Percentiles rank a stretch among this genome's conserved stretches.
These are phyloP conservation scores for Palythoa caribaeorum DNA, from an alignment of 92 coral and sea anemone genomes.

Conservation along the genomic window DNA sequence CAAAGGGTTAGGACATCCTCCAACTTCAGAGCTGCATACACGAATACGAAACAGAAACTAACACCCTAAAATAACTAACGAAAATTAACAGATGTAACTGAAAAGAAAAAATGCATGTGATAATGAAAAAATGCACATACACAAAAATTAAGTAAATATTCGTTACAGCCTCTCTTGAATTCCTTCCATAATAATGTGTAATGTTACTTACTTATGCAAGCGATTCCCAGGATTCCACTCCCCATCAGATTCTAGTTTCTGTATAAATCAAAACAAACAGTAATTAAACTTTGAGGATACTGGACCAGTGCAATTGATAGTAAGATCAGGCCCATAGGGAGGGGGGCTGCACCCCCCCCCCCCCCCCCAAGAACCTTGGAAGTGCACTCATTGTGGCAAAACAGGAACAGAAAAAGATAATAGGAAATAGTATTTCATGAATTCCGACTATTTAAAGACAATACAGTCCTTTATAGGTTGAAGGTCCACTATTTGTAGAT, in stretches of 20 bases:
- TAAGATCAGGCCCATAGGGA: neutral
- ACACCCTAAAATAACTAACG: neutral
- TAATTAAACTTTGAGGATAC: neutral
- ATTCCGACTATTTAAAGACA: too few species aligned
- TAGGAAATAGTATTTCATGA: too few species aligned
- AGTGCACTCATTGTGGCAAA: too few species aligned
- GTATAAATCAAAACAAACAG: neutral
- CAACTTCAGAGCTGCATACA: constrained; percentile 9
- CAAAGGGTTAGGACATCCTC: constrained; percentile 3
- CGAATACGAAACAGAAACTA: neutral
- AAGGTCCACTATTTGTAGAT: too few species aligned
- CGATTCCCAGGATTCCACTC: constrained; percentile 6
- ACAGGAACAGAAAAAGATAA: too few species aligned
- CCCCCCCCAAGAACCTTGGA: neutral
- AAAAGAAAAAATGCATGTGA: neutral
- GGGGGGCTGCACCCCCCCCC: neutral
- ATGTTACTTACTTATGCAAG: constrained; percentile 20
- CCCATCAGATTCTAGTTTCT: constrained; percentile 18
- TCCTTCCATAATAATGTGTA: neutral
- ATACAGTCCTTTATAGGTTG: too few species aligned
- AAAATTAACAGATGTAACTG: constrained; percentile 5
- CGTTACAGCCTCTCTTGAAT: neutral
- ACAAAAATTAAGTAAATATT: constrained; percentile 2
- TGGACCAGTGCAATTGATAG: neutral
- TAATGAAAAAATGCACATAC: neutral